These are phyloP conservation scores for Lymantria monacha DNA, from an alignment of 2,888 invertebrate species.

Conservation along the genomic window DNA sequence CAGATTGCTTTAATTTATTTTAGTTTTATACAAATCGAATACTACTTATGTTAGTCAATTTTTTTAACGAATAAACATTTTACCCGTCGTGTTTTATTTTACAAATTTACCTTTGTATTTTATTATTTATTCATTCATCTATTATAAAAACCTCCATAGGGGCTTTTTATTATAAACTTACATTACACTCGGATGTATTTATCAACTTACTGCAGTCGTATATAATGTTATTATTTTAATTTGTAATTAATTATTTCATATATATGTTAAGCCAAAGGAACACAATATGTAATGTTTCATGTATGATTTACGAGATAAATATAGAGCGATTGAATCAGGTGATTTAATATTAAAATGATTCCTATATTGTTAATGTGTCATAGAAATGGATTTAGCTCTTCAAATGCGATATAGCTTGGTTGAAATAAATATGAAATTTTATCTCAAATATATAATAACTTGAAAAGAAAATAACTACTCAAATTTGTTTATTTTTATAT, in stretches of 20 bases:
- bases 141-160: constrained; percentile 81
- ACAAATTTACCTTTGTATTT: constrained; percentile 80
- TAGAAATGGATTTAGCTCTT: not conserved
- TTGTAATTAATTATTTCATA: constrained; percentile 60
- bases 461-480: too few species aligned
- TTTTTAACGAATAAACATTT: constrained; percentile 80
- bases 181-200: constrained; percentile 71
- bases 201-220: constrained; percentile 71
- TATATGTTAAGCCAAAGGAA: constrained; percentile 70
- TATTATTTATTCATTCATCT: constrained; percentile 59
- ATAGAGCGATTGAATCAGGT: too few species aligned
- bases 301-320: too few species aligned
- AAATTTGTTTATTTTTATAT: too few species aligned
- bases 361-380: constrained; percentile 30
- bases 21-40: constrained; percentile 83
- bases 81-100: constrained; percentile 74
- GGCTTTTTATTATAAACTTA: constrained; percentile 78
- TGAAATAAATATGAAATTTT: too few species aligned
- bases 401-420: not conserved
- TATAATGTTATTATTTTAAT: constrained; percentile 49
- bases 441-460: too few species aligned
- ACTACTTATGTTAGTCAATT: constrained; percentile 81
- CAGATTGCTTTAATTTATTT: constrained; percentile 82
- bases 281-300: constrained; percentile 56
- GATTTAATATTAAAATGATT: too few species aligned